These are phyloP conservation scores for Ellobius talpinus DNA, from an alignment of 2,113 vertebrate species.

Conservation along the genomic window DNA sequence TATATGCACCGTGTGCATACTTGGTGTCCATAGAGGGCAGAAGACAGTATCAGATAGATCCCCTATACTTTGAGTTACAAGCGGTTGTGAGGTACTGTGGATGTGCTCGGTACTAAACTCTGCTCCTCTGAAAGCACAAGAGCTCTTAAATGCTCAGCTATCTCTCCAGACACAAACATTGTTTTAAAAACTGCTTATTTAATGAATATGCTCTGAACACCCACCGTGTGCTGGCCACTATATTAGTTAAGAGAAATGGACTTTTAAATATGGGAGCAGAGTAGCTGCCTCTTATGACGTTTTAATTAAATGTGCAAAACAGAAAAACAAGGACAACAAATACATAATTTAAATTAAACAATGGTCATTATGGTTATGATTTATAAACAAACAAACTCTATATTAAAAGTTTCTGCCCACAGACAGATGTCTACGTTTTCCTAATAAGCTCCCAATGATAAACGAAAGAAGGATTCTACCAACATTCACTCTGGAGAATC, in stretches of 20 bases:
- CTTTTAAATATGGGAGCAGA: not conserved
- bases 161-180: no score
- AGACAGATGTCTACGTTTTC: not conserved
- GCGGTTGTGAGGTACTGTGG: not conserved
- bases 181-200: not conserved
- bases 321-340: not conserved
- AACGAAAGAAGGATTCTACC: not conserved
- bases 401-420: not conserved
- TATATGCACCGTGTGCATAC: not conserved
- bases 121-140: not conserved
- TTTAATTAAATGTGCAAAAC: not conserved
- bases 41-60: not conserved
- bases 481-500: not conserved
- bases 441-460: not conserved
- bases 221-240: not conserved
- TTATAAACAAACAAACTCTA: not conserved
- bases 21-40: not conserved
- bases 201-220: not conserved
- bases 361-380: not conserved
- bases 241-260: not conserved
- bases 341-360: not conserved
- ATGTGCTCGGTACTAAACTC: not conserved
- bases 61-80: not conserved
- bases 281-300: not conserved
- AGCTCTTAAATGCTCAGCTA: not conserved